These are phyloP conservation scores for Polia nebulosa DNA, from an alignment of 2,888 invertebrate genomes.

Conservation along the genomic window DNA sequence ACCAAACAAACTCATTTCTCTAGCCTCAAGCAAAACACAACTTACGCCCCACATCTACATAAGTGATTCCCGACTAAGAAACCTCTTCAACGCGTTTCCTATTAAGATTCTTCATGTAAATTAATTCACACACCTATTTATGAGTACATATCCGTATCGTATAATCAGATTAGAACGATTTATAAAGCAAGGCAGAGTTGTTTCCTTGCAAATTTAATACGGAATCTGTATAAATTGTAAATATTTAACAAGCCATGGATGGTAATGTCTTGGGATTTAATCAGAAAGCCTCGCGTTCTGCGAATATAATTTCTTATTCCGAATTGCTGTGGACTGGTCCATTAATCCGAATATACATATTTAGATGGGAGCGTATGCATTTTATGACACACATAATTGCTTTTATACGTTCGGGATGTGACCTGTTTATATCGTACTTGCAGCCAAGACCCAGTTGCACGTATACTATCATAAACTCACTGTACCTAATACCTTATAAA, in stretches of 20 bases:
- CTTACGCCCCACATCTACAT: neutral
- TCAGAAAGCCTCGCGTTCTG: constrained; percentile 65
- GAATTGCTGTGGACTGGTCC: constrained; percentile 60
- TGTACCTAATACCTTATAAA: constrained; percentile 9
- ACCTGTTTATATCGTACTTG: constrained; percentile 23
- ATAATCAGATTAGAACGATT: constrained; percentile 54
- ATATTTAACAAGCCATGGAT: constrained; percentile 73
- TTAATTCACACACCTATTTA: constrained; percentile 40
- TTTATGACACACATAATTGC: constrained; percentile 27
- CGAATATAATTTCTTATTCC: constrained; percentile 68
- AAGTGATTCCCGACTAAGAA: constrained; percentile 28
- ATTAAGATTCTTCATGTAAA: constrained; percentile 39
- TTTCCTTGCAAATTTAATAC: constrained; percentile 67
- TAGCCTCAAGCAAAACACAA: constrained; percentile 5
- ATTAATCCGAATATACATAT: constrained; percentile 39
- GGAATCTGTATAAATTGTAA: constrained; percentile 70
- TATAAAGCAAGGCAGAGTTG: constrained; percentile 51
- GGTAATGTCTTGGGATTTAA: constrained; percentile 72
- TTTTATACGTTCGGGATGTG: constrained; percentile 28
- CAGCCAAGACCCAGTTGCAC: constrained; percentile 1
- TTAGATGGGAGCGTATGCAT: constrained; percentile 26
- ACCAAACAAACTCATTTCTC: neutral
- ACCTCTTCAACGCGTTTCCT: constrained; percentile 20
- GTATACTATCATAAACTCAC: constrained; percentile 15
- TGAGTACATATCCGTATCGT: constrained; percentile 16